Evolutionary conservation across 2,797 vertebrate species (phyloP), one percentile per base, ranked within the genome.

Genomic region (Carduelis carduelis): DNA sequence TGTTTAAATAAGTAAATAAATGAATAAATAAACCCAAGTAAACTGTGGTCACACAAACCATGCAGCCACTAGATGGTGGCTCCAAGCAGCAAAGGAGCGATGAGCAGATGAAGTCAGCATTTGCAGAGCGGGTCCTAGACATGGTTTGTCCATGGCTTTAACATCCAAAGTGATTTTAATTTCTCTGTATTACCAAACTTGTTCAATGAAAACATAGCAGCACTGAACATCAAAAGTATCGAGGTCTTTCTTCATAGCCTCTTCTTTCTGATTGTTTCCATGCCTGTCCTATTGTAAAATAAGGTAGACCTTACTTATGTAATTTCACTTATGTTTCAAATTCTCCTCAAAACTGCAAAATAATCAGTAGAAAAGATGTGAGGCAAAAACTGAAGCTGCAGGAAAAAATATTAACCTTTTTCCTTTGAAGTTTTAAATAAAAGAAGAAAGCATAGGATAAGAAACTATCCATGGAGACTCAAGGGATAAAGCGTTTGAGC

Each of bases 401-500:
- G 39, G 35, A 3, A 71, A 82, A 66, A 76, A 76, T 30, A 6
- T 10, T 37, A 69, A 56, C 19, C 27, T 49, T 88, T 94, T 90
- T 14, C 11, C 43, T 86, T 65, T 63, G 61, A 87, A 81, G 43
- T 78, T 81, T 84, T 69, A 72, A 68, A 84, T 66, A 86, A 81
- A 71, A 93, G 26, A 84, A 64, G 56, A 61, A 83, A 94, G 39
- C 8, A 59, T 3, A 44, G 28, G 13, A 69, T 39, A 81, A 68
- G 30, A 82, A 61, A 18, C 4, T 83, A 21, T 47, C 46, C 28
- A 24, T 41, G 32, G 15, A 75, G 26, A 50, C 10, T 28, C 24
- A 39, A 26, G 68, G 53, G 12, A 55, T 44, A 81, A 59, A 83
- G 26, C 12, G 86, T 88, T 78, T 47, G 35, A 83, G 32, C 20